A percentile compares a stretch with the other conserved stretches of the same genome.
These are phyloP conservation scores for Corythornis vintsioides DNA, from an alignment of 2,113 vertebrate species.

Conservation along the genomic window DNA sequence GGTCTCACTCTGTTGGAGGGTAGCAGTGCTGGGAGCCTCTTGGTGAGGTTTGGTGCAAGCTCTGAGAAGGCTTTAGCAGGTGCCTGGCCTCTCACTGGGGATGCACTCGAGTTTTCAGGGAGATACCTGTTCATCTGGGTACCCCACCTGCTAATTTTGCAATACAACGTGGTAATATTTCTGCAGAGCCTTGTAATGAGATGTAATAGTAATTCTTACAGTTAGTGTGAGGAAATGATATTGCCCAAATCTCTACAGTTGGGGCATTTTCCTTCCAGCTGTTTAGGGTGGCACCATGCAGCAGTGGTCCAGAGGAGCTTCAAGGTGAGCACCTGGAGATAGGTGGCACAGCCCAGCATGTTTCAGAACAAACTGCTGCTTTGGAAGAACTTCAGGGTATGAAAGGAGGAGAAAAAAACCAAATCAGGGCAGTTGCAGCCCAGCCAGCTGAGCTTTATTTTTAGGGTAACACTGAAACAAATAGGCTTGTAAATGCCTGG, in stretches of 20 bases:
- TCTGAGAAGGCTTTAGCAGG: background rate
- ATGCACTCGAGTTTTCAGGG: background rate
- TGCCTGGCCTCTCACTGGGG: accelerated
- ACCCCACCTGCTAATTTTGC: background rate
- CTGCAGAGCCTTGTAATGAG: background rate
- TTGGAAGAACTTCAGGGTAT: background rate
- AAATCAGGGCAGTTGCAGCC: background rate
- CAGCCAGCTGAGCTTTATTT: background rate
- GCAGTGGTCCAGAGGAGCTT: background rate
- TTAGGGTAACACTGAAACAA: background rate
- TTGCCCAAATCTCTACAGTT: background rate
- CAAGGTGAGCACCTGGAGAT: background rate
- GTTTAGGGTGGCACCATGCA: background rate
- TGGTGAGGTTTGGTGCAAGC: background rate
- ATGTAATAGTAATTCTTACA: background rate
- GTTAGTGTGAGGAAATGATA: accelerated
- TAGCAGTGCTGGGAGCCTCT: background rate
- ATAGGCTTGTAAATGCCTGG: background rate
- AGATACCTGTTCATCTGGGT: background rate
- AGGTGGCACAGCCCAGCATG: accelerated
- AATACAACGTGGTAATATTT: accelerated
- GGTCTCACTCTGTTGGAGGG: background rate
- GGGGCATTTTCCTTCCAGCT: background rate
- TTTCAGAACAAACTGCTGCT: background rate
- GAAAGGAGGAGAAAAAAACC: background rate